Base-by-base conservation (phyloP, 2,113 vertebrate genomes). In the Quiscalus mexicanus region DNA sequence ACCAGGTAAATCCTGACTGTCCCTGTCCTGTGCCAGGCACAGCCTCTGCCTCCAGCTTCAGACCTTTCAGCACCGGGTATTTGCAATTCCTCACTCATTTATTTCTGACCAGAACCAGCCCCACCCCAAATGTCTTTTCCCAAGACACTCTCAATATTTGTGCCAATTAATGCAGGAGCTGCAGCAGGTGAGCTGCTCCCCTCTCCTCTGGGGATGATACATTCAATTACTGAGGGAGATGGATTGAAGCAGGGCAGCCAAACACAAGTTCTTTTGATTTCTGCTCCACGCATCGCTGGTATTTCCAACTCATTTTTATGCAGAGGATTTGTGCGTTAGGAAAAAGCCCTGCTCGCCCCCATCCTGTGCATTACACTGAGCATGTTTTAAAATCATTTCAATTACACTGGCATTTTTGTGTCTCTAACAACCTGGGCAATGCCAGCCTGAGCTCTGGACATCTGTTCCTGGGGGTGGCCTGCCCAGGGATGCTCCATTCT, bases 131-230 rank as follows among this genome's bases (percentile, higher is more conserved):
- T 2, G 11, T 5, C 12, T 87, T 68, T 84, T 65, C 94, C 77
- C 78, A 7, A 50, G 55, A 10, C 10, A 39, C 23, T 87, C 73
- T 39, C 31, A 12, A 13, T 45, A 17, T 50, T 68, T 23, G 8
- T 16, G 52, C 42, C 74, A 91, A 89, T 89, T 91, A 95, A 76
- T 6, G 59, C 87, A 53, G 3, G 55, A 65, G 80, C 81, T 87
- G 74, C 55, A 76, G 94, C 91, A 94, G 95, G 84, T 97, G 63
- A 95, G 84, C 18, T 53, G n/a, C 84, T 85, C 27, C 62, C 12
- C 76, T 16, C 45, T 63, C 87, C 89, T 71, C 81, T 25, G 91
- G 87, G 91, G 69, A 64, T 2, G 69, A 30, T 65, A 35, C 5
- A 37, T 58, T 94, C 91, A 71, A 39, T 89, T 93, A 89, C 81